Evolutionary conservation across 2,113 vertebrate genomes (phyloP).

Genomic region (Conger conger): DNA sequence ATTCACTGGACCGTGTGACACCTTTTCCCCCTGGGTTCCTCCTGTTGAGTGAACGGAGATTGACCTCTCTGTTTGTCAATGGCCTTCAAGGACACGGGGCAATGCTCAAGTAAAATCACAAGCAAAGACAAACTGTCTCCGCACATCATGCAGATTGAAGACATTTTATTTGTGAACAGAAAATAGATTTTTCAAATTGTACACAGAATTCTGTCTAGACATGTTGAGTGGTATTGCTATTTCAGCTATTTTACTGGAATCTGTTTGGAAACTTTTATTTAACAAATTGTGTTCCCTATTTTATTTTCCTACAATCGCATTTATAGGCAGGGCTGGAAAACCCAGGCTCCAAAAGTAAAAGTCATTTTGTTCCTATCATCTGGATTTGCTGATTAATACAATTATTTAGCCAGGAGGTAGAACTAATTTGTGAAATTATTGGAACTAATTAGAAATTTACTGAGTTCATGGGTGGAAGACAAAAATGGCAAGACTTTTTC

Average conservation of each 20-base stretch:
- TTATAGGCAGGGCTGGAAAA: too few species aligned
- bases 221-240: not conserved
- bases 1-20: not conserved
- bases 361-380: too few species aligned
- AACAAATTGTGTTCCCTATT: not conserved
- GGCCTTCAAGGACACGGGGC: not conserved
- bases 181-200: not conserved
- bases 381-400: too few species aligned
- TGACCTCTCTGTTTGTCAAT: not conserved
- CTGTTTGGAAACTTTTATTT: too few species aligned
- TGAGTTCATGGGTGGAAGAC: too few species aligned
- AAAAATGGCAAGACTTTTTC: too few species aligned
- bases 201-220: not conserved
- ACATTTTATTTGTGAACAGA: not conserved
- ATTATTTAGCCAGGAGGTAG: too few species aligned
- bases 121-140: not conserved
- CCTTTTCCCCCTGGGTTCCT: not conserved
- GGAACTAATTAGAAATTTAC: too few species aligned
- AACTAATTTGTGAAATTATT: too few species aligned
- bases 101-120: not conserved
- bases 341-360: too few species aligned
- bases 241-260: not conserved
- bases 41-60: not conserved
- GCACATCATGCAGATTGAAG: too few species aligned
- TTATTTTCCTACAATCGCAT: too few species aligned